Conservation (phyloP, 2,797 vertebrate genomes). For the Danio choprae region DNA sequence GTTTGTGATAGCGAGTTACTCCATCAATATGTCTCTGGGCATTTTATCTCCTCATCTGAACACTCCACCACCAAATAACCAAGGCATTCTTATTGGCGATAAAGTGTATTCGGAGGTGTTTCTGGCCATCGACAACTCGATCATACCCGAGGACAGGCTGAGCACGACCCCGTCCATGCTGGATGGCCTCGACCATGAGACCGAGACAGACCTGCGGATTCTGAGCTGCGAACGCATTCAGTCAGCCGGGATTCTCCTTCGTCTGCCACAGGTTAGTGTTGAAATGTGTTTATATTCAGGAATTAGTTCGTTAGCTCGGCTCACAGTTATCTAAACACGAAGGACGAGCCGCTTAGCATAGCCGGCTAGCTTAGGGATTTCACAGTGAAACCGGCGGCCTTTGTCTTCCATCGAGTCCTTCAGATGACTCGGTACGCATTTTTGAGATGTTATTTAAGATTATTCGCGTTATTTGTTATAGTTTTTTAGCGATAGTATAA, state of each 20-base stretch:
- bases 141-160: conserved; percentile 93
- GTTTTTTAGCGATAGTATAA: too few species aligned
- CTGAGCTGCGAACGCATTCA: conserved; percentile 87
- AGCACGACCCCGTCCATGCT: conserved; percentile 87
- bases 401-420: conserved; percentile 22
- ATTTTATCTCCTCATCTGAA: conserved; percentile 64
- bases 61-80: conserved; percentile 73
- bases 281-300: background rate
- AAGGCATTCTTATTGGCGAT: conserved; percentile 94
- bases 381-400: conserved; percentile 16
- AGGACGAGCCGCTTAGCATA: background rate
- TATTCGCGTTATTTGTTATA: background rate
- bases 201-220: conserved; percentile 84
- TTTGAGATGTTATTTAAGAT: background rate
- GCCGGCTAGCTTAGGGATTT: conserved; percentile 27
- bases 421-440: too few species aligned
- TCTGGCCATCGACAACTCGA: conserved; percentile 93
- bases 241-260: conserved; percentile 83
- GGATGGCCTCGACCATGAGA: conserved; percentile 82
- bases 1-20: background rate
- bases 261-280: conserved; percentile 77
- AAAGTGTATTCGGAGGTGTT: conserved; percentile 93
- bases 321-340: too few species aligned
- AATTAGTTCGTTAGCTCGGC: background rate
- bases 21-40: conserved; percentile 58